Base-by-base conservation (phyloP, 1,140 invertebrate genomes). In the Colletes latitarsis region DNA sequence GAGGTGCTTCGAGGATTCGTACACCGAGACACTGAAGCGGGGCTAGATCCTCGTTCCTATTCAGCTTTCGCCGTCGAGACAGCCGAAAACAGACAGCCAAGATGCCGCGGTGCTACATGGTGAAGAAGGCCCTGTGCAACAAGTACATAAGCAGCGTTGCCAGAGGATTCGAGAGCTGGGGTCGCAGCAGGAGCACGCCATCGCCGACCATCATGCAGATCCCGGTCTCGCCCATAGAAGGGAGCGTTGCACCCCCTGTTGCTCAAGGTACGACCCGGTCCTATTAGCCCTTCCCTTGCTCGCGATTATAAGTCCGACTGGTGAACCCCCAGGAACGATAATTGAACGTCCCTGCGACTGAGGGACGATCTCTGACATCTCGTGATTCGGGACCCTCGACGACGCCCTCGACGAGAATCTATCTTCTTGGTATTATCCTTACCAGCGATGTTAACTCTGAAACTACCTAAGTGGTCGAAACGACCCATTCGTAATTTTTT, bases 91-190 rank as follows among this genome's bases (percentile, higher is more conserved):
- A 68, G 76, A 69, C 69, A 81, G 52, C 60, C 87, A 92, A 91
- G 71, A 93, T 94, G 94, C 94, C 94, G 81, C 93, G 94, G 49
- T 94, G 94, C 84, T 94, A 94, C 77, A 94, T 94, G 94, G 94
- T 94, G 77, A 94, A 94, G 89, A 94, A 94, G 81, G 90, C 93
- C 57, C 64, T 93, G 85, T 94, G 93, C 93, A 94, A 94, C 92
- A 94, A 94, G 91, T 94, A 94, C 82, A 93, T 93, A 79, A 93
- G 76, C 81, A 92, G 91, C 78, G 89, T 93, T 63, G 85, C 90
- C 72, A 90, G 91, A 80, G 90, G 90, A 74, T 93, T 93, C 69
- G 93, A 93, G 43, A 92, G 78, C 60, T 92, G 91, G 92, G 86
- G 85, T 66, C 90, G 91, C 43, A 90, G 89, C 80, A 89, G 90